Evolutionary conservation across 2,113 vertebrate genomes (phyloP).

Genomic region (Pseudorasbora parva): DNA sequence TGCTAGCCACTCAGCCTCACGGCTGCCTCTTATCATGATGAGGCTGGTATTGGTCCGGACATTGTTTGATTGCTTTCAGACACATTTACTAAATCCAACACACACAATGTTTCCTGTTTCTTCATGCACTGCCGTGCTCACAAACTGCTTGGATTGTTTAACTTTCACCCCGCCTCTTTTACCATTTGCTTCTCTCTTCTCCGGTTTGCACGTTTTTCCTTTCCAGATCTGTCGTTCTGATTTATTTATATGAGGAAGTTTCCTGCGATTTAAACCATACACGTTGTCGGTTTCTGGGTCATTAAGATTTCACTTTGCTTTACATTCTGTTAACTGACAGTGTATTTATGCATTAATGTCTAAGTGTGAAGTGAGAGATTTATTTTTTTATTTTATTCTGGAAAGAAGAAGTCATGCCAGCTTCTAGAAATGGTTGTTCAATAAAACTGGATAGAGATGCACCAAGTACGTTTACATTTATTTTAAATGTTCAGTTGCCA

Average conservation of each 20-base stretch:
- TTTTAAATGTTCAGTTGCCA: background rate
- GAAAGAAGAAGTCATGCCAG: background rate
- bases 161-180: conserved; percentile 25
- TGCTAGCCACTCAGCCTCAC: conserved; percentile 59
- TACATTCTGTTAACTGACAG: background rate
- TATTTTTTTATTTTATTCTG: no score
- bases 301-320: background rate
- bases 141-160: conserved; percentile 27
- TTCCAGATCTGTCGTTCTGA: background rate
- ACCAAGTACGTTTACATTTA: background rate
- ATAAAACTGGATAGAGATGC: background rate
- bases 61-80: conserved; percentile 67
- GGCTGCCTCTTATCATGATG: conserved; percentile 62
- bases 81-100: conserved; percentile 66
- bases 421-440: background rate
- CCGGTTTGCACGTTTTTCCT: conserved; percentile 2
- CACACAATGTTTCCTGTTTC: conserved; percentile 33
- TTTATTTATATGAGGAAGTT: background rate
- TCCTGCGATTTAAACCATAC: background rate
- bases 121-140: conserved; percentile 19
- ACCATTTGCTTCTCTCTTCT: conserved; percentile 5
- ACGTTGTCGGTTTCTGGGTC: no score
- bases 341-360: background rate
- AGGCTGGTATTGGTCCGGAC: conserved; percentile 59
- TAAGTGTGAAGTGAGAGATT: background rate